These are phyloP conservation scores for Heterodera carotae DNA, from an alignment of 1,140 invertebrate species.

Conservation along the genomic window DNA sequence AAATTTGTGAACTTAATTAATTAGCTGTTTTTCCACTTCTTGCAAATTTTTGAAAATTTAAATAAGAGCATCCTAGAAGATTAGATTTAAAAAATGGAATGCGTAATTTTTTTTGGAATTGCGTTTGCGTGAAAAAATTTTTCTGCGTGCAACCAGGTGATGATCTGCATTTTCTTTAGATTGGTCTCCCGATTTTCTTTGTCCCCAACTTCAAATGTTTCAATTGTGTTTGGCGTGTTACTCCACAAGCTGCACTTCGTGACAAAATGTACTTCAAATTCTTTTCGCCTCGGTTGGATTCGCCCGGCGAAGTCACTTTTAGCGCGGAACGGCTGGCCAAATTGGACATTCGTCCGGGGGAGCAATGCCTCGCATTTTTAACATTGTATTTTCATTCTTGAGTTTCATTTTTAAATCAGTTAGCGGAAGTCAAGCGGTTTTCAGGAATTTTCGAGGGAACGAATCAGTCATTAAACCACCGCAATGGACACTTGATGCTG, in stretches of 20 bases:
- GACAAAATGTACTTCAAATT: neutral
- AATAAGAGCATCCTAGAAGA: too few species aligned
- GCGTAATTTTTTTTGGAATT: too few species aligned
- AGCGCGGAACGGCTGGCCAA: neutral
- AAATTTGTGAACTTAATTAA: too few species aligned
- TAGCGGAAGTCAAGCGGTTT: neutral
- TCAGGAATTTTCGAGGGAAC: neutral
- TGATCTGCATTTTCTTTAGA: neutral
- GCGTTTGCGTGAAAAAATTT: neutral
- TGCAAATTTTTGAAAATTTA: too few species aligned
- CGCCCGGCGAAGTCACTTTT: neutral
- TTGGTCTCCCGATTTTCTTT: neutral
- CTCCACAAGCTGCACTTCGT: neutral
- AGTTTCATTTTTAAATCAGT: too few species aligned
- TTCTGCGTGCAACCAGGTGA: neutral
- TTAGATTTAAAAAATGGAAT: too few species aligned
- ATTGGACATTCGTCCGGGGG: neutral
- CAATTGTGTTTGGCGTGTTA: neutral
- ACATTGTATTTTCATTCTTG: neutral
- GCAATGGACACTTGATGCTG: neutral
- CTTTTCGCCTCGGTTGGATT: neutral
- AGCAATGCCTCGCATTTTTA: neutral
- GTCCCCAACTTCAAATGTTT: neutral
- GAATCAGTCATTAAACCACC: neutral
- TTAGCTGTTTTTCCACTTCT: too few species aligned